A percentile compares a stretch with the other conserved stretches of the same genome.
Conservation (phyloP, 2,797 vertebrate genomes). For the Adelosebastes latens region DNA sequence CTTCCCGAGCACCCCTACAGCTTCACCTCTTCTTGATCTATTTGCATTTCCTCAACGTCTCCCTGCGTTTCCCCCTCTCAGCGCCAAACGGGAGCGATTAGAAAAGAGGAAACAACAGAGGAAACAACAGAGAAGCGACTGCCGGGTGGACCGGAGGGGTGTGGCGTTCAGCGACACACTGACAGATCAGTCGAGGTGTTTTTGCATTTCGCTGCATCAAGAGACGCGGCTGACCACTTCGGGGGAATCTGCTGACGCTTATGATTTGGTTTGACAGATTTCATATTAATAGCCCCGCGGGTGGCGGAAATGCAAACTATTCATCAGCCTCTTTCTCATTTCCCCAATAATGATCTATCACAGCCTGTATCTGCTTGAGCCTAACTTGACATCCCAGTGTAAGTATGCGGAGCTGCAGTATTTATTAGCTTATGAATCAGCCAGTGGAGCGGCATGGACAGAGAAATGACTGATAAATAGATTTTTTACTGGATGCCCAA, state of each 20-base stretch:
- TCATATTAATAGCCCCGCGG: conserved; percentile 53
- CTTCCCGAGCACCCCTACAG: conserved; percentile 20
- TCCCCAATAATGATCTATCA: conserved; percentile 66
- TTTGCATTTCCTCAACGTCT: conserved; percentile 26
- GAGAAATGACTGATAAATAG: conserved; percentile 57
- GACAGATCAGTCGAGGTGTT: conserved; percentile 20
- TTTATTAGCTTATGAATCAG: conserved; percentile 59
- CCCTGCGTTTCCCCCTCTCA: not conserved
- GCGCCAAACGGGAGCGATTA: conserved; percentile 15
- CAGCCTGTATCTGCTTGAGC: conserved; percentile 54
- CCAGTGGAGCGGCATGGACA: conserved; percentile 29
- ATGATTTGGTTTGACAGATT: conserved; percentile 57
- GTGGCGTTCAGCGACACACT: not conserved
- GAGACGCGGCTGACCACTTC: conserved; percentile 43
- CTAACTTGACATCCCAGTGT: conserved; percentile 47
- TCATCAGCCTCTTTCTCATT: conserved; percentile 61
- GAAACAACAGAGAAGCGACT: not conserved
- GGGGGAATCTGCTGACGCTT: conserved; percentile 51
- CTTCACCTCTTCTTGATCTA: conserved; percentile 16
- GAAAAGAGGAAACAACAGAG: conserved; percentile 3
- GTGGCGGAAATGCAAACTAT: conserved; percentile 56
- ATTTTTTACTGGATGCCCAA: conserved; percentile 36
- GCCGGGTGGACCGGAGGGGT: not conserved
- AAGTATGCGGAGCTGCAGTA: conserved; percentile 48
- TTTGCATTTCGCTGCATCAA: conserved; percentile 60